Base-by-base conservation (phyloP, 2,797 vertebrate species). In the Hyperoplus lanceolatus region DNA sequence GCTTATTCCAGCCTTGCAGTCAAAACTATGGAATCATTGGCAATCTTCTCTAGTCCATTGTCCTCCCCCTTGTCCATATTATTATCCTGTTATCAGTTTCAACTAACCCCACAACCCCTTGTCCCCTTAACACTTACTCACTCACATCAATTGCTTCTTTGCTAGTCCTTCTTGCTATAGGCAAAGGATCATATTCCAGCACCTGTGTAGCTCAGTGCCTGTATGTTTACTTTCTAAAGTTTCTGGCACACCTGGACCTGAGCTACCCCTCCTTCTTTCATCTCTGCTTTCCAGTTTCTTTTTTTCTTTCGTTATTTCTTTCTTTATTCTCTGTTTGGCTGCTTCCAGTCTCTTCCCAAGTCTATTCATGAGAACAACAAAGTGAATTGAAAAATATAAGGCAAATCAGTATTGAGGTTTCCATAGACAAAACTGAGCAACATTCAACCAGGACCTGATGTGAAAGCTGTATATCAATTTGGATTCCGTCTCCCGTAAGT, bases 241-340 rank as follows among this genome's bases (percentile, higher is more conserved):
- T 89, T 74, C 86, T 87, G 73, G 90, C 90, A 91, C 94, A 95
- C 94, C 95, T 95, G 94, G 91, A 93, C 79, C 80, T 65, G 46
- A 81, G 80, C 64, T 79, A 72, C 80, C 79, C 82, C 85, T 81
- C 87, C 91, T 80, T 78, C 81, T 81, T 86, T 90, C 77, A 86
- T 84, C 74, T 88, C 79, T 70, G 48, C 86, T 83, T 73, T 69
- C 21, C 75, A 45, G 56, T 70, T 77, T 63, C 48, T 50, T 59
- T 59, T 1, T 21, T 21, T 21, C 21, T 21, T 21, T 21, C 21
- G 21, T 21, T 21, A 21, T 21, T 21, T 21, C 1, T 21, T 21
- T 21, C 1, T 21, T 21, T 21, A 1, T 21, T 63, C 65, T 57
- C 48, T 75, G 73, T 83, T 85, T 88, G 87, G 78, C 75, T 81